These are phyloP conservation scores for Drosophila navojoa DNA, from an alignment of 1,140 invertebrate species.

Conservation along the genomic window DNA sequence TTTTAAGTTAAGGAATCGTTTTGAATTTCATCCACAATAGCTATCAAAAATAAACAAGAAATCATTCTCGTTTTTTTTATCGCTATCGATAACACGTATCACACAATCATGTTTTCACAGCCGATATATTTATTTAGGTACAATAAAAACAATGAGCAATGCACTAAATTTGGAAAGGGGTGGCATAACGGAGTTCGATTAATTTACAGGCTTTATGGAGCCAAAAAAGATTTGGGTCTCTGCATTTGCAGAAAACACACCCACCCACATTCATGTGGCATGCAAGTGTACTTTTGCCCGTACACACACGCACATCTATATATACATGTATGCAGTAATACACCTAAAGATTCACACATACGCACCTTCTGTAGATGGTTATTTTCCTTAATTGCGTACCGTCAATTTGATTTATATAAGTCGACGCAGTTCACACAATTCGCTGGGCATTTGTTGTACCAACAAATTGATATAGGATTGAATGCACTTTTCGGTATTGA, in stretches of 20 bases:
- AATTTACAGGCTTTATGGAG: slow-evolving; percentile 16
- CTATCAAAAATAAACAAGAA: too few species aligned
- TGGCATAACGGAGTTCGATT: slow-evolving; percentile 5
- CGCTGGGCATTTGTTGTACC: slow-evolving; percentile 11
- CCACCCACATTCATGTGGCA: slow-evolving; percentile 2
- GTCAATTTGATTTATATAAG: slow-evolving; percentile 41
- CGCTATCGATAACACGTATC: background rate
- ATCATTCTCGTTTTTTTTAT: background rate
- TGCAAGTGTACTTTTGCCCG: slow-evolving; percentile 13
- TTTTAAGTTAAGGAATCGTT: too few species aligned
- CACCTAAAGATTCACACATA: slow-evolving; percentile 19
- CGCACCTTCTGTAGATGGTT: slow-evolving; percentile 41
- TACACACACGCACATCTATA: slow-evolving; percentile 4
- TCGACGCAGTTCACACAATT: slow-evolving; percentile 18
- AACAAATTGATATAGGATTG: slow-evolving; percentile 38
- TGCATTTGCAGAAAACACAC: slow-evolving; percentile 29
- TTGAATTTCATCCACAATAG: too few species aligned
- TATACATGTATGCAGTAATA: slow-evolving; percentile 11
- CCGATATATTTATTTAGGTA: slow-evolving; percentile 1
- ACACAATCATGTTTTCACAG: too few species aligned
- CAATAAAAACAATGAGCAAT: slow-evolving; percentile 16
- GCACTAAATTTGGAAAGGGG: background rate
- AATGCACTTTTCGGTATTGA: slow-evolving; percentile 66
- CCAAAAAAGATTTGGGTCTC: slow-evolving; percentile 26
- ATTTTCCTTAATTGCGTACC: slow-evolving; percentile 33